These are phyloP conservation scores for Noctilio leporinus DNA, from an alignment of 2,113 vertebrate genomes.

Conservation along the genomic window DNA sequence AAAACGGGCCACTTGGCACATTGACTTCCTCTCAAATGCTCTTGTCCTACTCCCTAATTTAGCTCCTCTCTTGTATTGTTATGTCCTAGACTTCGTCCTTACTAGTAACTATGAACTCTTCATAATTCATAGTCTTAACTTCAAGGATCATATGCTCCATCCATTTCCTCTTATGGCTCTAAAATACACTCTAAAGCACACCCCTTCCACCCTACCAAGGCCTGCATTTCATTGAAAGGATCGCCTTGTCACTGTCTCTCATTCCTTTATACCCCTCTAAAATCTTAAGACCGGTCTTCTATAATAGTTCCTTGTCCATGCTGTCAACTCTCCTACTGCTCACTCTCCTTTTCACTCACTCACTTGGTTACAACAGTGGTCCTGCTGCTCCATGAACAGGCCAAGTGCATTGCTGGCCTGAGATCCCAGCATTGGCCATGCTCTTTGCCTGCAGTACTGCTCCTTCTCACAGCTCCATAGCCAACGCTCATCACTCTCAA, in stretches of 20 bases:
- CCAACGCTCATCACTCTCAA: no score
- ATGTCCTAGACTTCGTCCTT: neutral
- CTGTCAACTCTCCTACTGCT: neutral
- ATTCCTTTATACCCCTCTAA: neutral
- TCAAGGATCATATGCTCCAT: no score
- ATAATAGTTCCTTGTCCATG: neutral
- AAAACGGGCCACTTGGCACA: neutral
- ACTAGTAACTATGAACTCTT: neutral
- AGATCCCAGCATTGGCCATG: neutral
- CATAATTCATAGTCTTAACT: neutral
- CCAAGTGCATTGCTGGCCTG: neutral
- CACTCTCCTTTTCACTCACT: fast-evolving
- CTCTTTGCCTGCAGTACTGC: no score
- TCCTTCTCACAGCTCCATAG: no score
- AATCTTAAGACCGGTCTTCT: neutral
- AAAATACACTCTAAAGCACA: neutral
- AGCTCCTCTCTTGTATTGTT: neutral
- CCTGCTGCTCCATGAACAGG: neutral
- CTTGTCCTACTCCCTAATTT: neutral
- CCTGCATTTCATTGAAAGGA: neutral
- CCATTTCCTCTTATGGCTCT: neutral
- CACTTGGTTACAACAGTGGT: neutral
- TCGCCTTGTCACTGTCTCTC: neutral
- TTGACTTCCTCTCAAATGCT: neutral
- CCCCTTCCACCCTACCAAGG: neutral